Evolutionary conservation across 1,140 invertebrate genomes (phyloP).

Genomic region (Gryllus bimaculatus): DNA sequence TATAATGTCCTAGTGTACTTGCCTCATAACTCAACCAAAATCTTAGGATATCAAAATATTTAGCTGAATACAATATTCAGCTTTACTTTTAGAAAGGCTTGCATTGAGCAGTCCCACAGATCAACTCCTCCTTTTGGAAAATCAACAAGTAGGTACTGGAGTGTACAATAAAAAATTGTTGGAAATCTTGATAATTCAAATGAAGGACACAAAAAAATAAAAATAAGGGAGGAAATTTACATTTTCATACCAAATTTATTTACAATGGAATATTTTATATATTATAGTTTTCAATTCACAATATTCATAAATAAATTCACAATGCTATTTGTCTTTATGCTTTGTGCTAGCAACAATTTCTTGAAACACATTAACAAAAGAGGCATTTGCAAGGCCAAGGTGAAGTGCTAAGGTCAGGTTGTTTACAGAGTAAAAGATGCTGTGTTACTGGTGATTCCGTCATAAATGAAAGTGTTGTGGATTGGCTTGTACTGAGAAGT

Average conservation of each 20-base stretch:
- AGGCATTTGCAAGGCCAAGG: neutral
- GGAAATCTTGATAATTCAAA: too few species aligned
- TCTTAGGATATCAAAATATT: too few species aligned
- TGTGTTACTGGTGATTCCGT: slow-evolving; percentile 82
- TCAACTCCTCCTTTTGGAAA: too few species aligned
- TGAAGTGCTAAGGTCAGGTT: neutral
- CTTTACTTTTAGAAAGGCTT: too few species aligned
- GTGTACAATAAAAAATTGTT: too few species aligned
- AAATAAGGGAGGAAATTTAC: too few species aligned
- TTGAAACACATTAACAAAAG: neutral
- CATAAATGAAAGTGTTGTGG: slow-evolving; percentile 92
- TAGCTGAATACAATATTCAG: too few species aligned
- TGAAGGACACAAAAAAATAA: too few species aligned
- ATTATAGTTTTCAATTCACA: neutral
- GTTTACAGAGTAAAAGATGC: slow-evolving; percentile 57
- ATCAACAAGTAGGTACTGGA: too few species aligned
- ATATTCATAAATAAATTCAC: slow-evolving; percentile 1
- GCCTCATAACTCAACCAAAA: too few species aligned
- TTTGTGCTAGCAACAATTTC: neutral
- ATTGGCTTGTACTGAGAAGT: slow-evolving; percentile 94
- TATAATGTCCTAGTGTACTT: too few species aligned
- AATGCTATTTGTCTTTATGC: neutral
- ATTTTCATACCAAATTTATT: neutral
- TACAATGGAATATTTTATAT: neutral
- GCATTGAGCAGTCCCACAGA: too few species aligned